Percentiles rank a stretch among this genome's conserved stretches.
These are phyloP conservation scores for Micropoecilia bifurca DNA, from an alignment of 2,797 vertebrate species.

Conservation along the genomic window DNA sequence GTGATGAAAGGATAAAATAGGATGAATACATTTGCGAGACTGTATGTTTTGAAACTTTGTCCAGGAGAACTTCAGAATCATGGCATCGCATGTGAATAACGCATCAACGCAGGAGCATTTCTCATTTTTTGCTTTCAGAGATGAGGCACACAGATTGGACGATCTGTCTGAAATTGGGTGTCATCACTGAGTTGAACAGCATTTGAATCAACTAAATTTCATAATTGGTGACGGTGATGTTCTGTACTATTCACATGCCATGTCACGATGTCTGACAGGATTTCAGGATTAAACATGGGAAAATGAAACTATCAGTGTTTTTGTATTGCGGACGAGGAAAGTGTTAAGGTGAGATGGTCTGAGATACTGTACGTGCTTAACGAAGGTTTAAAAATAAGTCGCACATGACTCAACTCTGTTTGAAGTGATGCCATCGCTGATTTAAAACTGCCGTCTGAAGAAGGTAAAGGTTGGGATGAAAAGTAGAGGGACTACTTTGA, in stretches of 20 bases:
- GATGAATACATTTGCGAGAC: not conserved
- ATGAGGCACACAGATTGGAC: not conserved
- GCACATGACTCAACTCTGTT: conserved; percentile 11
- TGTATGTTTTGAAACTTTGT: conserved; percentile 53
- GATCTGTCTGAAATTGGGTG: not conserved
- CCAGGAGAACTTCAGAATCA: conserved; percentile 18
- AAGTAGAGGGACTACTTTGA: conserved; percentile 42
- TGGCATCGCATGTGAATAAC: not conserved
- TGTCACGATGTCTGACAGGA: conserved; percentile 2
- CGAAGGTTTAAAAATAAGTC: conserved; percentile 33
- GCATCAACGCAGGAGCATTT: not conserved
- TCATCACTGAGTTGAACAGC: not conserved
- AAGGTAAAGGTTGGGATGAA: conserved; percentile 49
- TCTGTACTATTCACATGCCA: not conserved
- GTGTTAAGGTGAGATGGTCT: conserved; percentile 58
- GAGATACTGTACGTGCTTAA: conserved; percentile 53
- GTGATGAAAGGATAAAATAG: not conserved
- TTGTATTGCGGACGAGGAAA: conserved; percentile 25
- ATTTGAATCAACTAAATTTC: conserved; percentile 18
- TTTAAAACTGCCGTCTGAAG: conserved; percentile 34
- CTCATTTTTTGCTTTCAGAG: not conserved
- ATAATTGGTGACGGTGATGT: not conserved
- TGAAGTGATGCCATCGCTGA: not conserved
- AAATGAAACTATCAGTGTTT: conserved; percentile 46
- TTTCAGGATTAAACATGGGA: conserved; percentile 29